Percentiles rank a stretch among this genome's conserved stretches.
phyloP scores from a whole-genome alignment of 2,113 vertebrate genomes.

The Rana temporaria region DNA sequence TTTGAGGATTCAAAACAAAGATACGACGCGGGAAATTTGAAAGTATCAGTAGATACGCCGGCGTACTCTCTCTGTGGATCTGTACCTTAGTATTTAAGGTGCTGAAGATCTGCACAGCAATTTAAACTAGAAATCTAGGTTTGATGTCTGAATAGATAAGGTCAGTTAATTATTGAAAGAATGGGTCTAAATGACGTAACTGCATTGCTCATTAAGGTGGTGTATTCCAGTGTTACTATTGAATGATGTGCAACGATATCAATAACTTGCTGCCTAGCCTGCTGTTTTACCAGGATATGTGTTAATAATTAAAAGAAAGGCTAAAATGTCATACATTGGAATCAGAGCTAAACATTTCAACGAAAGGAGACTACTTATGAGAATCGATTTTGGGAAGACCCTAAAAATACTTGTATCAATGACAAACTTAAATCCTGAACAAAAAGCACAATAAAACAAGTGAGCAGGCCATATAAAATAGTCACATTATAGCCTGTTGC shows the following conservation, averaged over 20 bases:
- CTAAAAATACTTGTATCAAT: not conserved
- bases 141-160: conserved; percentile 8
- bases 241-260: conserved; percentile 12
- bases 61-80: too few species aligned
- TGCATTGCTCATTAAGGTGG: not conserved
- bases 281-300: conserved; percentile 5
- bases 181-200: not conserved
- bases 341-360: too few species aligned
- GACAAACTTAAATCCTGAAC: not conserved
- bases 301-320: not conserved
- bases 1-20: too few species aligned
- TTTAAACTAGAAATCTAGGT: not conserved
- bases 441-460: conserved; percentile 36
- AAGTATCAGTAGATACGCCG: too few species aligned
- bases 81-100: too few species aligned
- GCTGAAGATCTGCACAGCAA: not conserved
- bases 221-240: not conserved
- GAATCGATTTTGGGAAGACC: not conserved
- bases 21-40: too few species aligned
- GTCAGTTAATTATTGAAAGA: conserved; percentile 17
- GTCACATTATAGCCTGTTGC: conserved; percentile 43
- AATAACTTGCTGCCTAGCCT: conserved; percentile 10
- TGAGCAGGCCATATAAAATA: conserved; percentile 8
- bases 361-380: too few species aligned
- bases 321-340: not conserved